Percentiles rank a stretch among this genome's conserved stretches.
Conservation (phyloP, 2,797 vertebrate genomes). For the Novumbra hubbsi region DNA sequence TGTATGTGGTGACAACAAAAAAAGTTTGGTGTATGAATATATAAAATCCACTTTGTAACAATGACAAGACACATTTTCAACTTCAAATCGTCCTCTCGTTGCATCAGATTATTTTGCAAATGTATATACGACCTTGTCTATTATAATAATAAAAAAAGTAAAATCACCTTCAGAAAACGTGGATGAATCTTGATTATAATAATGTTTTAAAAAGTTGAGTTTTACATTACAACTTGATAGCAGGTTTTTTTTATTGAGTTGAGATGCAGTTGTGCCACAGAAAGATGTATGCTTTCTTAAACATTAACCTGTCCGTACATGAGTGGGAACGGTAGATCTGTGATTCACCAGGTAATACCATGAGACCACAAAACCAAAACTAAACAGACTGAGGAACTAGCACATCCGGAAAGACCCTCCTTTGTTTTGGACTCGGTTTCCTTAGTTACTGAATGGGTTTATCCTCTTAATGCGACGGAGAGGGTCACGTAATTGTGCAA, state of each 20-base stretch:
- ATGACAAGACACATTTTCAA: not conserved
- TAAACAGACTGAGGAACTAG: constrained; percentile 10
- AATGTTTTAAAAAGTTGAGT: not conserved
- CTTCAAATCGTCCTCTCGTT: not conserved
- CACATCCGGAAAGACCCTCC: not conserved
- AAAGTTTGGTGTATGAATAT: not conserved
- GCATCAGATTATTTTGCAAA: not conserved
- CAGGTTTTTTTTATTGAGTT: not conserved
- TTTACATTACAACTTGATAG: not conserved
- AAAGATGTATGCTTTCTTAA: not conserved
- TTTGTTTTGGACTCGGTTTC: constrained; percentile 31
- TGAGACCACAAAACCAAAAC: constrained; percentile 25
- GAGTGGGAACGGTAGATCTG: constrained; percentile 18
- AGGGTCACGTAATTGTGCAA: constrained; percentile 13
- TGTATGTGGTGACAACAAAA: too few relatives aligned
- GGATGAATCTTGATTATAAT: not conserved
- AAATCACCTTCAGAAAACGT: not conserved
- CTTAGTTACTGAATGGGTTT: constrained; percentile 17
- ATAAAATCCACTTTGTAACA: not conserved
- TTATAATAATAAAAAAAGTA: not conserved
- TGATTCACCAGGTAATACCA: constrained; percentile 27
- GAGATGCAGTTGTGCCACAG: too few relatives aligned
- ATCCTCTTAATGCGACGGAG: constrained; percentile 15
- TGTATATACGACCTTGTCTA: not conserved
- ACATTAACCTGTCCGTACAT: constrained; percentile 37